A percentile compares a stretch with the other conserved stretches of the same genome.
phyloP scores from a whole-genome alignment of 2,888 invertebrate genomes.

The Drosophila ezoana region DNA sequence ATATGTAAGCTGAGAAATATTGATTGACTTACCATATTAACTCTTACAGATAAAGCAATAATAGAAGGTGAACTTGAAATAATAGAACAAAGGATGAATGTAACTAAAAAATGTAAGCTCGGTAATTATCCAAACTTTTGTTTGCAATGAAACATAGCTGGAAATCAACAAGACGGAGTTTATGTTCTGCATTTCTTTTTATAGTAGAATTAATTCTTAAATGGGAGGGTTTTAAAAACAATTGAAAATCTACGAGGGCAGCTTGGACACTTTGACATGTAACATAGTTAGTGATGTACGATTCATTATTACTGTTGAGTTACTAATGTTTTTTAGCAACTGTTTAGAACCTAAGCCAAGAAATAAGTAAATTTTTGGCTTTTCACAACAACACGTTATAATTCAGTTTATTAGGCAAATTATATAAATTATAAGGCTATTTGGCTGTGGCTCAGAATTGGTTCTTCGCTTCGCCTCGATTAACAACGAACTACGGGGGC shows the following conservation, averaged over 20 bases:
- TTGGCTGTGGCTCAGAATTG: no score
- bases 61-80: slow-evolving; percentile 2
- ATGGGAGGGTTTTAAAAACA: not conserved
- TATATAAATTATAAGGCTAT: no score
- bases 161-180: slow-evolving; percentile 80
- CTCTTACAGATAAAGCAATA: slow-evolving; percentile 19
- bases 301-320: no score
- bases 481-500: no score
- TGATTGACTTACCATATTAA: slow-evolving; percentile 51
- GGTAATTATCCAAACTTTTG: slow-evolving; percentile 73
- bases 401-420: no score
- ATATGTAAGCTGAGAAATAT: no score
- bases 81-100: not conserved
- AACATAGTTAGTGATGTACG: no score
- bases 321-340: no score
- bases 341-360: no score
- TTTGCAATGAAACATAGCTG: slow-evolving; percentile 84
- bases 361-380: no score
- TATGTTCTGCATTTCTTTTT: slow-evolving; percentile 51
- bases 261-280: not conserved
- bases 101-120: not conserved
- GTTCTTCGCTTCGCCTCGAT: no score
- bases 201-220: slow-evolving; percentile 46
- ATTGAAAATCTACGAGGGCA: slow-evolving; percentile 15
- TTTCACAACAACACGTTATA: no score